These are phyloP conservation scores for Prionailurus bengalensis DNA, from an alignment of 2,113 vertebrate species.

Conservation along the genomic window DNA sequence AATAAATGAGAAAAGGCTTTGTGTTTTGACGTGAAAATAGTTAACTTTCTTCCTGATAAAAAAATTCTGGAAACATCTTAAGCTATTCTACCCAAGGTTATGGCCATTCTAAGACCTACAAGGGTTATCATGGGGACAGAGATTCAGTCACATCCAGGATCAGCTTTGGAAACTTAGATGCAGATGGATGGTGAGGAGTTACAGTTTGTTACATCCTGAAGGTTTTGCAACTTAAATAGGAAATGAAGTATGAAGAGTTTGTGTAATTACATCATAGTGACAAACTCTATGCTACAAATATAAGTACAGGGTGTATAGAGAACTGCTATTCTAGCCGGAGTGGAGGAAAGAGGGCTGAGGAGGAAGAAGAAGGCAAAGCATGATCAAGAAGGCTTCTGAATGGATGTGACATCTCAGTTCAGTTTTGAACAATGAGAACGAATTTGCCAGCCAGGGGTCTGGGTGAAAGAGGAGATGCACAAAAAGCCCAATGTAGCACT, in stretches of 20 bases:
- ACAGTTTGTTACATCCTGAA: background rate
- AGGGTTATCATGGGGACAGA: background rate
- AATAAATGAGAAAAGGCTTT: background rate
- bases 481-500: background rate
- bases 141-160: background rate
- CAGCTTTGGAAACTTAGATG: background rate
- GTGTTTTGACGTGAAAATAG: background rate
- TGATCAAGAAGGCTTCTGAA: background rate
- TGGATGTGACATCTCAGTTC: background rate
- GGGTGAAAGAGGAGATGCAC: background rate
- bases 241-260: conserved; percentile 22
- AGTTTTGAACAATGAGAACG: background rate
- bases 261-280: background rate
- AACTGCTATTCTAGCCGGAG: background rate
- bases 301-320: background rate
- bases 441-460: background rate
- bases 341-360: background rate
- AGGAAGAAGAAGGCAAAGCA: background rate
- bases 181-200: background rate
- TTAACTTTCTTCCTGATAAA: background rate
- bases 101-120: background rate
- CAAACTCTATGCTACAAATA: background rate
- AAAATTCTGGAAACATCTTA: background rate
- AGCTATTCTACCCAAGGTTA: background rate
- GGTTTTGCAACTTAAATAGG: conserved; percentile 18